phyloP scores from a whole-genome alignment of 2,797 vertebrate genomes.

The Melanotaenia trifasciata region DNA sequence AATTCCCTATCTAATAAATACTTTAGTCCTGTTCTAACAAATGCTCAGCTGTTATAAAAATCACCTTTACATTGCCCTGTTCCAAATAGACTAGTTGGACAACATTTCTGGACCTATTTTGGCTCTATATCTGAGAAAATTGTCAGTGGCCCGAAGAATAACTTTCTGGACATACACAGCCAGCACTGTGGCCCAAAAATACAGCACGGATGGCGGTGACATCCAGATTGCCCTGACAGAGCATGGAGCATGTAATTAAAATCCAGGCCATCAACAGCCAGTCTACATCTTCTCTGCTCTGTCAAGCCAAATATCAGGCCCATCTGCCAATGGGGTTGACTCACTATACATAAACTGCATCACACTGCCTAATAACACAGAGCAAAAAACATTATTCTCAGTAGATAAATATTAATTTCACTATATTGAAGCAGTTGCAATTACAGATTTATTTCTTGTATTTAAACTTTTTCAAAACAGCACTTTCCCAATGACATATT shows the following conservation, averaged over 20 bases:
- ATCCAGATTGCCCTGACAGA: constrained; percentile 24
- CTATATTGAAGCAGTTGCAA: neutral
- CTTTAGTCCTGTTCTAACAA: constrained; percentile 41
- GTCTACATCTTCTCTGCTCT: constrained; percentile 46
- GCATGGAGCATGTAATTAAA: constrained; percentile 42
- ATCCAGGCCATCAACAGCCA: constrained; percentile 39
- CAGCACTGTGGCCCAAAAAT: constrained; percentile 14
- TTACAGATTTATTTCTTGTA: neutral
- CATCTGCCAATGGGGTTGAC: constrained; percentile 40
- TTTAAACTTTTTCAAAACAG: neutral
- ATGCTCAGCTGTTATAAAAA: constrained; percentile 56
- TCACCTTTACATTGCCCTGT: constrained; percentile 37
- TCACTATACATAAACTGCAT: constrained; percentile 15
- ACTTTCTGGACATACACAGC: neutral
- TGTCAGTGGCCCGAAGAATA: constrained; percentile 18
- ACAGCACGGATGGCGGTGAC: constrained; percentile 1
- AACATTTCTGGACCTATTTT: constrained; percentile 1
- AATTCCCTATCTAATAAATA: constrained; percentile 49
- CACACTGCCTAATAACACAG: constrained; percentile 12
- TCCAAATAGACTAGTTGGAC: constrained; percentile 22
- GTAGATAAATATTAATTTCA: constrained; percentile 15
- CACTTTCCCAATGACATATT: too few relatives aligned
- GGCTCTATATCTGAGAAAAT: constrained; percentile 12
- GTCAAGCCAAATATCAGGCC: constrained; percentile 37
- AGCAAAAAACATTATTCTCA: constrained; percentile 10